Evolutionary conservation across 2,797 vertebrate genomes (phyloP).

Genomic region (Acanthurus lineatus): DNA sequence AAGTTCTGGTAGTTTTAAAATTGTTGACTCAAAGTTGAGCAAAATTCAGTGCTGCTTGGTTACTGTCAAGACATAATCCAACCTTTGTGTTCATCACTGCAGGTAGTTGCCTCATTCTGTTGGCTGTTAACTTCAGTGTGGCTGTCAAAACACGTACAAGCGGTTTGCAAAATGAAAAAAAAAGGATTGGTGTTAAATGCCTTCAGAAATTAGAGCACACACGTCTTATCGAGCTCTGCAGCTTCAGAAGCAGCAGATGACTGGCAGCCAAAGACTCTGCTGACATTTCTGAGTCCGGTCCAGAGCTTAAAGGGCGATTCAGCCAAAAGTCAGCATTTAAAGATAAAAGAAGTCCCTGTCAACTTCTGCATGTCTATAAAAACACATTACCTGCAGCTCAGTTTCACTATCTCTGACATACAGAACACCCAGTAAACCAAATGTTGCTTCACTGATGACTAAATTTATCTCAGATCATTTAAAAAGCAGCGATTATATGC

Average conservation of each 20-base stretch:
- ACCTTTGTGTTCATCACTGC: constrained; percentile 29
- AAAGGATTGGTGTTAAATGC: constrained; percentile 1
- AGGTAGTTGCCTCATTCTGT: constrained; percentile 14
- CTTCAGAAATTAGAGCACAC: neutral
- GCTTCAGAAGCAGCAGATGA: constrained; percentile 29
- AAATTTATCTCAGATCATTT: neutral
- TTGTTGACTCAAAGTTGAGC: too few relatives aligned
- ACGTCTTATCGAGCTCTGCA: constrained; percentile 35
- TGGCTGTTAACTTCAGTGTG: neutral
- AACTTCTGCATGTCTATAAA: neutral
- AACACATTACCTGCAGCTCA: constrained; percentile 27
- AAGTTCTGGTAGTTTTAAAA: neutral
- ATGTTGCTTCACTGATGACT: neutral
- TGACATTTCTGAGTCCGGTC: constrained; percentile 45
- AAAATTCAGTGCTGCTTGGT: neutral
- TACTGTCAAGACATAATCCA: constrained; percentile 15
- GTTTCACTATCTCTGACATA: constrained; percentile 32
- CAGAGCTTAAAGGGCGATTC: constrained; percentile 40
- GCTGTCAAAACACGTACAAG: constrained; percentile 2
- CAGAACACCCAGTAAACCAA: constrained; percentile 6
- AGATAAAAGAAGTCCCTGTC: constrained; percentile 32
- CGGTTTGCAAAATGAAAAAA: neutral
- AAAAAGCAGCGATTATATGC: neutral
- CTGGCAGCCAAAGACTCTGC: constrained; percentile 6
- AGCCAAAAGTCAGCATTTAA: constrained; percentile 33